Conservation (phyloP, 2,888 invertebrate species). For the Eupsilia transversa region DNA sequence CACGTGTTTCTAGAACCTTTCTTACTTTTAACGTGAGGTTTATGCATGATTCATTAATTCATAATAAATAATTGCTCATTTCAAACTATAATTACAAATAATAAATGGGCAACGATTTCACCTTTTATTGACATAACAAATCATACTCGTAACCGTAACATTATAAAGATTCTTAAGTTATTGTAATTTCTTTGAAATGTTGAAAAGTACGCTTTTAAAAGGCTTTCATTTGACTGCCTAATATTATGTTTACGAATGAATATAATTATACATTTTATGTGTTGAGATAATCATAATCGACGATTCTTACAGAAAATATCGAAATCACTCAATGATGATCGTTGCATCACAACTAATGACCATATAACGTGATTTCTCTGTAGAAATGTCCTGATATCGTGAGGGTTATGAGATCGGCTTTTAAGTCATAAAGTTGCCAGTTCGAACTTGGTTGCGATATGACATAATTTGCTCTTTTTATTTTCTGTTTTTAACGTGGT, state of each 20-base stretch:
- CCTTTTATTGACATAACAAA: background rate
- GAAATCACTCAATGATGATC: background rate
- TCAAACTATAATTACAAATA: background rate
- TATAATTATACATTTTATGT: background rate
- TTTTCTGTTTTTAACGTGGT: background rate
- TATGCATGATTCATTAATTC: background rate
- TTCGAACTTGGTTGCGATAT: background rate
- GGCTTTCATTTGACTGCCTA: background rate
- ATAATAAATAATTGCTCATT: background rate
- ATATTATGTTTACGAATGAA: background rate
- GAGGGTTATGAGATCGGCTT: too few relatives aligned
- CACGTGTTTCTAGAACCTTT: constrained; percentile 18
- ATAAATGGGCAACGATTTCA: background rate
- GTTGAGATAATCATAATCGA: background rate
- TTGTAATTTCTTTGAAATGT: background rate
- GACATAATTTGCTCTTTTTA: background rate
- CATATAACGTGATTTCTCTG: background rate
- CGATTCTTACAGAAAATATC: background rate
- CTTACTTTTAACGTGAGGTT: constrained; percentile 24
- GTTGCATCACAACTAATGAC: background rate
- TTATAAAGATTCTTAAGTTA: background rate
- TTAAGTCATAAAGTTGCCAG: background rate
- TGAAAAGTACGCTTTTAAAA: background rate
- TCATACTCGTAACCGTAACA: background rate
- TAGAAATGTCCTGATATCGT: too few relatives aligned